These are phyloP conservation scores for Camptogramma bilineatum DNA, from an alignment of 2,888 invertebrate species.

Conservation along the genomic window DNA sequence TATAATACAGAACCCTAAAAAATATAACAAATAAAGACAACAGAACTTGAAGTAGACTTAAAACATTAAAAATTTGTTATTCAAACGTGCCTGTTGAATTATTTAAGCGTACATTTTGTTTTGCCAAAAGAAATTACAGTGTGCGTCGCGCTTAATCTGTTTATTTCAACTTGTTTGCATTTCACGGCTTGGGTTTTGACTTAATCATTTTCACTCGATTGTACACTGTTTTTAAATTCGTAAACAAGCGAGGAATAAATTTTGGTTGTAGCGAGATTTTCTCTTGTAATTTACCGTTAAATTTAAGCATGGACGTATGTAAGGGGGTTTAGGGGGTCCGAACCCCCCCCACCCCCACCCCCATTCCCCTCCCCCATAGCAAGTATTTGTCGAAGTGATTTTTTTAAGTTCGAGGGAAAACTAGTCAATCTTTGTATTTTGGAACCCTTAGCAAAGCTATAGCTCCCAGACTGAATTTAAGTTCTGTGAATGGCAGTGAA, in stretches of 20 bases:
- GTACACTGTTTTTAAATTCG: slow-evolving; percentile 10
- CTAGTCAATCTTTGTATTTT: no score
- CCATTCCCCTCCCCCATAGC: no score
- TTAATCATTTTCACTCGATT: slow-evolving; percentile 29
- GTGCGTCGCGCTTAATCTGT: slow-evolving; percentile 30
- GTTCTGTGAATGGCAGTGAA: no score
- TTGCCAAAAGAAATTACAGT: slow-evolving; percentile 44
- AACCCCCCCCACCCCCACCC: no score
- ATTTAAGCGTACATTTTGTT: slow-evolving; percentile 46
- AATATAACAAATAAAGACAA: slow-evolving; percentile 17
- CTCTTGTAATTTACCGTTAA: not conserved
- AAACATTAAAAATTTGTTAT: slow-evolving; percentile 47
- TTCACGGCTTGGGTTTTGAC: slow-evolving; percentile 29
- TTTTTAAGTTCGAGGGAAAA: no score
- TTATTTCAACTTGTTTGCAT: slow-evolving; percentile 34
- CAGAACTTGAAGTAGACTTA: slow-evolving; percentile 23
- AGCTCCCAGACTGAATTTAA: no score
- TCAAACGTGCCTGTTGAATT: slow-evolving; percentile 49
- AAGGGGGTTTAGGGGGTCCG: no score
- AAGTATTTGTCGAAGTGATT: no score
- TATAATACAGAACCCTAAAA: no score
- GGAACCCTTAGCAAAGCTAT: no score
- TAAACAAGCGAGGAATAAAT: slow-evolving; percentile 2
- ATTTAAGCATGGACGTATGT: no score
- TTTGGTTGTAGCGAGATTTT: not conserved